Evolutionary conservation across 2,113 vertebrate genomes (phyloP).

Genomic region (Atractosteus spatula): DNA sequence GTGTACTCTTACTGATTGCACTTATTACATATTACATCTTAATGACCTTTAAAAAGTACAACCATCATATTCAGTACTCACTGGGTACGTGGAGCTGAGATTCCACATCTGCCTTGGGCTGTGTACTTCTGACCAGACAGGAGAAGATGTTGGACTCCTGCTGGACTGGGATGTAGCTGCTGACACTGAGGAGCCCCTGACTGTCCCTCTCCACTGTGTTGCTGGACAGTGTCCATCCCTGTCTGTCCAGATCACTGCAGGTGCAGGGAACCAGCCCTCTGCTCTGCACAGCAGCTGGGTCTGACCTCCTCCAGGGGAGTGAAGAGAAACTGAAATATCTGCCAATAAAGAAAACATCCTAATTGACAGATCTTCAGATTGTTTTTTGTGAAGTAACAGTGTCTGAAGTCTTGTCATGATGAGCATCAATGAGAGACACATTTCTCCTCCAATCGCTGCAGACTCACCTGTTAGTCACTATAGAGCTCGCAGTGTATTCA

Average conservation of each 20-base stretch:
- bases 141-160: slow-evolving; percentile 1
- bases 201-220: neutral
- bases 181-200: neutral
- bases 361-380: too few species aligned
- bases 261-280: neutral
- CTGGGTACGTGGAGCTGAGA: neutral
- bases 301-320: neutral
- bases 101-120: neutral
- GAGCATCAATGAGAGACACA: too few species aligned
- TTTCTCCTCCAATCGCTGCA: too few species aligned
- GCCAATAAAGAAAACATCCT: neutral
- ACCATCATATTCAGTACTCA: too few species aligned
- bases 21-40: too few species aligned
- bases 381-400: too few species aligned
- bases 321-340: neutral
- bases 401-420: too few species aligned
- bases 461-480: too few species aligned
- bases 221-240: neutral
- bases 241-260: neutral
- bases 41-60: too few species aligned
- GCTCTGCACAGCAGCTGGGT: neutral
- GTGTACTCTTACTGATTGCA: too few species aligned
- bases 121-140: neutral
- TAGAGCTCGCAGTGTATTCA: too few species aligned
- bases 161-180: neutral